phyloP scores from a whole-genome alignment of 2,888 invertebrate genomes.

The Nycteola revayana region DNA sequence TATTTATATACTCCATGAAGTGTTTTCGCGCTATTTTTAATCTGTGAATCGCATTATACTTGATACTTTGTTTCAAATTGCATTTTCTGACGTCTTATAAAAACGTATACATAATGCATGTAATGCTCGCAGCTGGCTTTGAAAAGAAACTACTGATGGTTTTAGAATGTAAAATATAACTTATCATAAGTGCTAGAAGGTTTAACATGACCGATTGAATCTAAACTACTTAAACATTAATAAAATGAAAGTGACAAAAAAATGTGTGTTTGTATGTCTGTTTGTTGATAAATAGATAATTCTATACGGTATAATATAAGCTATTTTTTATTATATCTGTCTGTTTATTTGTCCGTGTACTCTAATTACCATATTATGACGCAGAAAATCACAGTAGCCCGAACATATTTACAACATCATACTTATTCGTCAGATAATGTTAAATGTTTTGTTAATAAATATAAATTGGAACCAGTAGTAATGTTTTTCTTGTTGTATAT shows the following conservation, averaged over 20 bases:
- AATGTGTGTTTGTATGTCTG: no score
- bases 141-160: conserved; percentile 38
- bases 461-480: neutral
- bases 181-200: no score
- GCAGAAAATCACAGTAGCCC: neutral
- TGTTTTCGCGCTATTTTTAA: conserved; percentile 62
- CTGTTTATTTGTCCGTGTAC: no score
- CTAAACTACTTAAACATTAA: no score
- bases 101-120: conserved; percentile 80
- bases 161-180: neutral
- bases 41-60: conserved; percentile 76
- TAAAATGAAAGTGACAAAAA: no score
- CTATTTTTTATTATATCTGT: no score
- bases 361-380: no score
- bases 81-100: conserved; percentile 74
- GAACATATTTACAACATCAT: neutral
- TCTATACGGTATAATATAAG: no score
- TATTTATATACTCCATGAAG: conserved; percentile 23
- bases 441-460: neutral
- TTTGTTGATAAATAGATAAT: no score
- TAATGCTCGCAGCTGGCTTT: conserved; percentile 65
- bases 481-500: conserved; percentile 34
- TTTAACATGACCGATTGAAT: no score
- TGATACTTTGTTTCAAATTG: conserved; percentile 80
- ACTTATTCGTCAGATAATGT: neutral